Evolutionary conservation across 2,797 vertebrate species (phyloP).

Genomic region (Eulemur mongoz): DNA sequence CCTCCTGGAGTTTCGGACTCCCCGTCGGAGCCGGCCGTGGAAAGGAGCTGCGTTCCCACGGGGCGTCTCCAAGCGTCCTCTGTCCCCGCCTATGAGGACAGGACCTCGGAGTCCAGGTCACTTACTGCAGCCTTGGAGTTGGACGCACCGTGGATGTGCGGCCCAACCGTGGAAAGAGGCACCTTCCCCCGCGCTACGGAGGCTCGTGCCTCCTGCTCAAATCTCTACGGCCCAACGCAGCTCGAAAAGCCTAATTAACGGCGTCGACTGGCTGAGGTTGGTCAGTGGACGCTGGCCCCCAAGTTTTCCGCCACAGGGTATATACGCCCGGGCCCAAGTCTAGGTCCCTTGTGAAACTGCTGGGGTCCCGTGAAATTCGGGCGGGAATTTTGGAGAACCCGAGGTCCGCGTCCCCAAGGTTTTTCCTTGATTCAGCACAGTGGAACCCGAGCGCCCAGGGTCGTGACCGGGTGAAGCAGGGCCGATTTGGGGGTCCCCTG

Average conservation of each 20-base stretch:
- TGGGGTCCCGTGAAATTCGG: neutral
- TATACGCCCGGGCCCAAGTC: neutral
- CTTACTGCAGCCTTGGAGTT: neutral
- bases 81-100: neutral
- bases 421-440: neutral
- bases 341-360: neutral
- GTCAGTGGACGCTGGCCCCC: neutral
- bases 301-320: neutral
- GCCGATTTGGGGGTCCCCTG: neutral
- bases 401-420: neutral
- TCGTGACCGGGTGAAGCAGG: neutral
- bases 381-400: neutral
- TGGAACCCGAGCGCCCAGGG: neutral
- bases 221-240: neutral
- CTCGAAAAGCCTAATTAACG: neutral
- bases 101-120: neutral
- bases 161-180: neutral
- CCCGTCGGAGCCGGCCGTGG: neutral
- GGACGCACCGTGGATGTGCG: rapidly evolving
- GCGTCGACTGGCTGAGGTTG: neutral
- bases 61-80: neutral
- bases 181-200: rapidly evolving
- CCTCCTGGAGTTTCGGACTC: neutral
- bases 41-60: neutral
- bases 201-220: neutral